Base-by-base conservation (phyloP, 2,888 invertebrate species). In the Lepidocyrtinus sp. region DNA sequence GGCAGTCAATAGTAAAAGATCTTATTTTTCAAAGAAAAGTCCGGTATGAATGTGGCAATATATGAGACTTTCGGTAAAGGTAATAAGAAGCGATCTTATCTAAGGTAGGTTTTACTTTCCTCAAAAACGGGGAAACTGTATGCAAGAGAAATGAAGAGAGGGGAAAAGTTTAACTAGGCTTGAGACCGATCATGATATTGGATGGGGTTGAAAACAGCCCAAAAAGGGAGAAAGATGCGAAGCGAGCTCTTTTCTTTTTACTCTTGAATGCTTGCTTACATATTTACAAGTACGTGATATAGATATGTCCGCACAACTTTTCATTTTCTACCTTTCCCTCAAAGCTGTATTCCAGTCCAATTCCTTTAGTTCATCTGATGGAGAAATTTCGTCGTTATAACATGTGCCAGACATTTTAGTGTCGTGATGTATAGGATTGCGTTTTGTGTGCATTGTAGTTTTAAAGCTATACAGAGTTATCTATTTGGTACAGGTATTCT, bases 101-200 rank as follows among this genome's bases (percentile, higher is more conserved):
- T 64, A 25, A 25, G 21, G 15, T 63, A 1, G 26, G 19, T 25
- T 63, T 22, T 15, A 12, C 65, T n/a, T 17, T n/a, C 64, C 5
- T 17, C 21, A 22, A 68, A 68, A 22, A 22, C 46, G n/a, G 50
- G 46, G 50, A 24, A 15, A 9, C 3, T 50, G 68, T 21, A 21
- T 3, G 22, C 15, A 36, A 36, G 36, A 36, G 36, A 36, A 36
- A 36, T 36, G 46, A 50, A 62, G 63, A 17, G 50, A 45, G 70
- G 76, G 76, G 62, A 63, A 75, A 76, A 64, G 15, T 62, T 75
- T 68, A 68, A 27, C 55, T 67, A 61, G 21, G 46, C 50, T 24
- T 46, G 26, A 17, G 22, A 62, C 36, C 36, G 36, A 36, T 36
- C 36, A 36, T 36, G 36, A 22, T n/a, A 36, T 68, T 64, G 21